Evolutionary conservation across 2,888 invertebrate genomes (phyloP).

Genomic region (Dorcus hopei): DNA sequence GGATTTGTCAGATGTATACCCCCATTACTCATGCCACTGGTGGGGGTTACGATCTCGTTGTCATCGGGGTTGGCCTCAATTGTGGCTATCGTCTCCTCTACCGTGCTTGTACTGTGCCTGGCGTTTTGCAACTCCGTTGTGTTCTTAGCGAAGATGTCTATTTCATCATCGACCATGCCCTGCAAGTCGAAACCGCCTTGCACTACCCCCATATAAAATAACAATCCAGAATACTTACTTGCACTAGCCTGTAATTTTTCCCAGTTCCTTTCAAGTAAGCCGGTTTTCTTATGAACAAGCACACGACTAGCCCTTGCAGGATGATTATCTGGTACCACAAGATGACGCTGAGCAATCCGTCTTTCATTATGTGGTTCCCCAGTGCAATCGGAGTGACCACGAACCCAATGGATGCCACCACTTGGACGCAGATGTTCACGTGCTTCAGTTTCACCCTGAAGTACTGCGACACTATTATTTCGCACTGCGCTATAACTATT

Average conservation of each 20-base stretch:
- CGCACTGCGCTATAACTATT: constrained; percentile 57
- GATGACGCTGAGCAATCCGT: constrained; percentile 49
- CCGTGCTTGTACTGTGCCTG: constrained; percentile 1
- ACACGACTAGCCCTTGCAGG: constrained; percentile 56
- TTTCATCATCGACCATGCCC: constrained; percentile 52
- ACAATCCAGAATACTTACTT: constrained; percentile 29
- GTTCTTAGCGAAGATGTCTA: constrained; percentile 14
- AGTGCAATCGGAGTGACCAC: constrained; percentile 53
- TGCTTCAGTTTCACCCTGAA: constrained; percentile 56
- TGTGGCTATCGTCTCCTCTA: background rate
- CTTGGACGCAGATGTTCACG: constrained; percentile 53
- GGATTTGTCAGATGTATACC: constrained; percentile 2
- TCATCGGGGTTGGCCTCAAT: too few species aligned
- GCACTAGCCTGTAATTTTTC: constrained; percentile 36
- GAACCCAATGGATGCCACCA: constrained; percentile 56
- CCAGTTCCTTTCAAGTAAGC: constrained; percentile 47
- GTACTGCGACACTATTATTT: constrained; percentile 58
- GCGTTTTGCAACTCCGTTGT: constrained; percentile 10
- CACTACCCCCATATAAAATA: constrained; percentile 29
- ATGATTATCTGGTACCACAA: constrained; percentile 58
- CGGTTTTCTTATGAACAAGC: constrained; percentile 56
- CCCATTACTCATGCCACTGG: background rate
- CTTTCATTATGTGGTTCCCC: constrained; percentile 51
- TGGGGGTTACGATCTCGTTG: background rate
- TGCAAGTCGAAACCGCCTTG: constrained; percentile 31